These are phyloP conservation scores for Lepidurus packardi DNA, from an alignment of 1,140 invertebrate species.

Conservation along the genomic window DNA sequence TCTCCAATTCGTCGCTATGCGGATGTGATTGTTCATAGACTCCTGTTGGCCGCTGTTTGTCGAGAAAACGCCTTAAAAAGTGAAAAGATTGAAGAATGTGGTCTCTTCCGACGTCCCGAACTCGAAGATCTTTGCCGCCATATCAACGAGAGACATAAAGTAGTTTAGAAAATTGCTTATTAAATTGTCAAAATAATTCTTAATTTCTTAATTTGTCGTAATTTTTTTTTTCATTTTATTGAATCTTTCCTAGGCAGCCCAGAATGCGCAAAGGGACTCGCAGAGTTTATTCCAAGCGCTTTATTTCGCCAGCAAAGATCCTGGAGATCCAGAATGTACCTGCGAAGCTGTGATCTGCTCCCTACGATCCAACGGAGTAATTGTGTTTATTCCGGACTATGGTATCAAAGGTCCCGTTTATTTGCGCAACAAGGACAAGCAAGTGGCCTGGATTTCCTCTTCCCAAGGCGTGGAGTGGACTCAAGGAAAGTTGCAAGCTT, in stretches of 20 bases:
- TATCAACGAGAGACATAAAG: slow-evolving; percentile 7
- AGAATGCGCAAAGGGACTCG: slow-evolving; percentile 17
- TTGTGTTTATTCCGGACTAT: neutral
- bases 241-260: neutral
- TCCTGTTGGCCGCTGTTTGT: slow-evolving; percentile 29
- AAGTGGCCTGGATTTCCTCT: neutral
- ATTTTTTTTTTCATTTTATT: too few relatives aligned
- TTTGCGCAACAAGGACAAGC: neutral
- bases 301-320: neutral
- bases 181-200: too few relatives aligned
- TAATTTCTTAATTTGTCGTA: too few relatives aligned
- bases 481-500: neutral
- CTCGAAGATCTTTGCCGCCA: neutral
- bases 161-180: neutral
- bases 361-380: neutral
- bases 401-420: slow-evolving; percentile 14
- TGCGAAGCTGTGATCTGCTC: slow-evolving; percentile 9
- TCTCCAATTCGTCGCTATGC: slow-evolving; percentile 49
- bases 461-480: neutral
- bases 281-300: slow-evolving; percentile 4
- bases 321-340: neutral
- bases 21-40: slow-evolving; percentile 44
- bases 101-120: neutral
- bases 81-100: neutral
- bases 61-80: neutral